These are phyloP conservation scores for Symphodus melops DNA, from an alignment of 2,113 vertebrate species.

Conservation along the genomic window DNA sequence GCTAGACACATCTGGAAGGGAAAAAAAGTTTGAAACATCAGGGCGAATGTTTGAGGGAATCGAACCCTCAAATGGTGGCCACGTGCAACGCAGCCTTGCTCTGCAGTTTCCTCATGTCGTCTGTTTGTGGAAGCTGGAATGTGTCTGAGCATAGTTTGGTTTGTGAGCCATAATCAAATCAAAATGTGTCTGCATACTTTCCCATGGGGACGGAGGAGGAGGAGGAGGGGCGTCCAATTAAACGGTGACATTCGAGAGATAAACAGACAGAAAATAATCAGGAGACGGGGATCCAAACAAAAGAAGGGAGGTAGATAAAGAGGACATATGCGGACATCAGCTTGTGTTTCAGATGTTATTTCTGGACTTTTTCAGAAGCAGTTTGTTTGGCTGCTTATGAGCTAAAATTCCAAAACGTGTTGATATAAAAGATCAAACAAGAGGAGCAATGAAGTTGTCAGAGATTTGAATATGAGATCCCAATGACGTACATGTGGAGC, in stretches of 20 bases:
- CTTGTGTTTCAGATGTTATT: slow-evolving; percentile 54
- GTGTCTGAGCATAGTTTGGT: slow-evolving; percentile 58
- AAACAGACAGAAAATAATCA: slow-evolving; percentile 52
- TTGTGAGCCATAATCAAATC: slow-evolving; percentile 70
- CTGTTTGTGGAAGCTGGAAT: slow-evolving; percentile 47
- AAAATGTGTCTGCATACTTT: slow-evolving; percentile 78
- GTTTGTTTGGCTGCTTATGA: slow-evolving; percentile 51
- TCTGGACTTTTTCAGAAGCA: slow-evolving; percentile 51
- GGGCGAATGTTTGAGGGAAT: slow-evolving; percentile 3
- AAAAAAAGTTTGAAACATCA: neutral
- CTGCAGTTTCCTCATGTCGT: neutral
- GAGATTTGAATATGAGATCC: neutral
- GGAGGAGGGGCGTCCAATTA: slow-evolving; percentile 62
- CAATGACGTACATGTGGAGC: neutral
- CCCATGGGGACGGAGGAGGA: slow-evolving; percentile 63
- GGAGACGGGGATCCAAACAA: slow-evolving; percentile 21
- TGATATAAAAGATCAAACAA: slow-evolving; percentile 4
- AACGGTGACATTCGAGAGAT: slow-evolving; percentile 60
- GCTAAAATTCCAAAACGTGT: slow-evolving; percentile 53
- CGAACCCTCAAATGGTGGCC: slow-evolving; percentile 14
- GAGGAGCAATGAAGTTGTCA: neutral
- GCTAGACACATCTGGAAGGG: neutral
- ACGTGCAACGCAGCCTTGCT: slow-evolving; percentile 8
- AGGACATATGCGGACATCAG: slow-evolving; percentile 13
- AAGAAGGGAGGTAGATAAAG: slow-evolving; percentile 19